These are phyloP conservation scores for Pithys albifrons DNA, from an alignment of 2,113 vertebrate species.

Conservation along the genomic window DNA sequence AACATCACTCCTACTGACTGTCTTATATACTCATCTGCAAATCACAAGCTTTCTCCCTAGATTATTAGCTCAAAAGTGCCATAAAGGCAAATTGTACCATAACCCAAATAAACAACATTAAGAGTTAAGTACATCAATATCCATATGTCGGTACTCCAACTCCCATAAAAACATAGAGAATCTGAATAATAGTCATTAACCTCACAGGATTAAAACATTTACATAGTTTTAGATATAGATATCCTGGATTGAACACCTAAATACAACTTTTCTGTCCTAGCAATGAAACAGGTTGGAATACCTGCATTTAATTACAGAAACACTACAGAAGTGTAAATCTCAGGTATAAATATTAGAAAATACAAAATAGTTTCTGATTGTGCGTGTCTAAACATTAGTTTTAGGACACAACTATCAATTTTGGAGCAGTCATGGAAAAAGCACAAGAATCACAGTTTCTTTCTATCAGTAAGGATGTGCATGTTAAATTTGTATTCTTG, in stretches of 20 bases:
- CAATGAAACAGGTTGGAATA: neutral
- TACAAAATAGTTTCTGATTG: neutral
- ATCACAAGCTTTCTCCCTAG: neutral
- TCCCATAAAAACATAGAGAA: neutral
- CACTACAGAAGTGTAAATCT: neutral
- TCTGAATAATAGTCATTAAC: neutral
- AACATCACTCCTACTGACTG: neutral
- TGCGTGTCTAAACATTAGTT: neutral
- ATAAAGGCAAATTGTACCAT: neutral
- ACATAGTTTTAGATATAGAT: neutral
- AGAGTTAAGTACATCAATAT: neutral
- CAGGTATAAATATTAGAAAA: neutral
- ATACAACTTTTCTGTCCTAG: neutral
- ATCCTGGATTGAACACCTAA: neutral
- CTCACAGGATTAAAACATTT: neutral
- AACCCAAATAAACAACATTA: neutral
- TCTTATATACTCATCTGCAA: neutral
- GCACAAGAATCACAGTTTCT: neutral
- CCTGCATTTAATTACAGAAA: neutral
- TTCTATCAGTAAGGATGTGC: neutral
- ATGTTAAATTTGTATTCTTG: neutral
- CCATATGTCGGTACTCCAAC: neutral
- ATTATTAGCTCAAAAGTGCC: neutral
- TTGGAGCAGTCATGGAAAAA: neutral
- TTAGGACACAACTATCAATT: neutral